Conservation (phyloP, 2,888 invertebrate species). For the Acanthacorydalis orientalis region DNA sequence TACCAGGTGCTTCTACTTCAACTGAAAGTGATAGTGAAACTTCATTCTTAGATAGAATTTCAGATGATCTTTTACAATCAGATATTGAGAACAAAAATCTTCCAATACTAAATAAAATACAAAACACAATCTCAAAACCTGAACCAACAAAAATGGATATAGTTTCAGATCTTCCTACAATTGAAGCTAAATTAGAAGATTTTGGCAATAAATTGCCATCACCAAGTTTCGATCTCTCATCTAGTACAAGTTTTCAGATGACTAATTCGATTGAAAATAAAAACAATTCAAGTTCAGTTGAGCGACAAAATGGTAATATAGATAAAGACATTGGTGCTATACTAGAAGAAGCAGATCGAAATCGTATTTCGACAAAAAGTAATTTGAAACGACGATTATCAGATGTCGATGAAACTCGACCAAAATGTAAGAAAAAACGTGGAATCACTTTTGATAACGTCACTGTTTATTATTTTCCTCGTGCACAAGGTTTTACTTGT, state of each 20-base stretch:
- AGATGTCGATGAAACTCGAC: conserved; percentile 28
- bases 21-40: conserved; percentile 32
- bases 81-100: conserved; percentile 7
- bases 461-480: conserved; percentile 87
- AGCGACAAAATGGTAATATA: conserved; percentile 6
- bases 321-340: conserved; percentile 9
- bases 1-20: conserved; percentile 13
- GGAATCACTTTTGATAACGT: conserved; percentile 81
- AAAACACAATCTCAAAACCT: conserved; percentile 8
- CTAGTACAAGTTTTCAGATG: conserved; percentile 2
- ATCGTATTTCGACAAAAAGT: conserved; percentile 33
- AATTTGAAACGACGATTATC: conserved; percentile 49
- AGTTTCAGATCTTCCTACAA: not conserved
- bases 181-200: not conserved
- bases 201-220: conserved; percentile 1
- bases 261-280: not conserved
- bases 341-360: conserved; percentile 8
- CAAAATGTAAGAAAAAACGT: conserved; percentile 51
- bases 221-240: conserved; percentile 13
- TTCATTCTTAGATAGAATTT: conserved; percentile 30
- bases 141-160: not conserved
- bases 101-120: conserved; percentile 7
- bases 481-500: conserved; percentile 82
- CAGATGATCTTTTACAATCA: conserved; percentile 21
- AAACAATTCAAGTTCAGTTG: not conserved